Evolutionary conservation across 1,140 invertebrate genomes (phyloP).

Genomic region (Heliothis virescens): DNA sequence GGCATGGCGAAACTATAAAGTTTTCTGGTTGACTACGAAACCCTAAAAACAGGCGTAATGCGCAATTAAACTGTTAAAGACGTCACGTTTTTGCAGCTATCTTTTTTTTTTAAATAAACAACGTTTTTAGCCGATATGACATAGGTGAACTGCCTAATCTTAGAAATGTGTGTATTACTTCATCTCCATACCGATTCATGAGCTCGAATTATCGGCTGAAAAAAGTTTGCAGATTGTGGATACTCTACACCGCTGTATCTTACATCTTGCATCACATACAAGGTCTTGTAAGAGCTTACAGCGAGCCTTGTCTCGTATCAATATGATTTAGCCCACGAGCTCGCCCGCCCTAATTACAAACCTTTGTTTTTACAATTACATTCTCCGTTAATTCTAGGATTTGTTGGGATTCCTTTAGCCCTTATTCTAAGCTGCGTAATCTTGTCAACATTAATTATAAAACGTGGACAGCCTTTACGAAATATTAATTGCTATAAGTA

Average conservation of each 20-base stretch:
- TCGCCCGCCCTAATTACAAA: conserved; percentile 57
- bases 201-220: no score
- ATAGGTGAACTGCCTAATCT: no score
- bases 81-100: no score
- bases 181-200: no score
- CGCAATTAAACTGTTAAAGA: no score
- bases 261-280: not conserved
- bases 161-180: no score
- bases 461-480: not conserved
- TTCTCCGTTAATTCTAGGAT: conserved; percentile 51
- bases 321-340: conserved; percentile 61
- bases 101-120: no score
- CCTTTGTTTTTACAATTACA: conserved; percentile 56
- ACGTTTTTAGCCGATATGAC: no score
- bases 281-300: conserved; percentile 50
- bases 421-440: conserved; percentile 26
- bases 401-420: conserved; percentile 38
- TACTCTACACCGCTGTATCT: not conserved
- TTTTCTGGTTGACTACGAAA: no score
- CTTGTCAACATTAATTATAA: conserved; percentile 31
- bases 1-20: no score
- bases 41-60: no score
- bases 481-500: conserved; percentile 12
- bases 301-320: conserved; percentile 62
- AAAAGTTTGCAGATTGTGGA: no score